A percentile compares a stretch with the other conserved stretches of the same genome.
Evolutionary conservation across 1,140 invertebrate species (phyloP).

Genomic region (Subanguina moxae): DNA sequence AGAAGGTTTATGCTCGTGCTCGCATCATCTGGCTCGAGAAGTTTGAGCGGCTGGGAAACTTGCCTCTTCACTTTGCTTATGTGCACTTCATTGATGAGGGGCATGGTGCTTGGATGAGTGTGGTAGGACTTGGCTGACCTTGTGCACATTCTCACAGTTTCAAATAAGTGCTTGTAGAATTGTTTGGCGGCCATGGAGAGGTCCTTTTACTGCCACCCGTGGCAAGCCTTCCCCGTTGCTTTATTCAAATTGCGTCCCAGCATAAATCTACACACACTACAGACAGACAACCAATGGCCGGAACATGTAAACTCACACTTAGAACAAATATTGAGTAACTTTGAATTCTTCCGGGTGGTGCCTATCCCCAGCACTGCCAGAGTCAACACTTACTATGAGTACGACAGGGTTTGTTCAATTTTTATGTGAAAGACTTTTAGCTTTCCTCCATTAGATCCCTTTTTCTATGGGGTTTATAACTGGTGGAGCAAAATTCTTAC

Average conservation of each 20-base stretch:
- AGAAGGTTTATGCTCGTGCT: constrained; percentile 23
- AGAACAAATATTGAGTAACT: constrained; percentile 18
- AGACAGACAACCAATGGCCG: constrained; percentile 3
- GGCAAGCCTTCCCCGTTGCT: constrained; percentile 32
- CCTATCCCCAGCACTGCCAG: constrained; percentile 10
- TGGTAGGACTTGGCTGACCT: not conserved
- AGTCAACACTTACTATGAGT: constrained; percentile 26
- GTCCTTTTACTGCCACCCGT: constrained; percentile 24
- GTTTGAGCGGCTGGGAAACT: not conserved
- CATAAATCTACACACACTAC: not conserved
- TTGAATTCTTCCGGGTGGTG: constrained; percentile 11
- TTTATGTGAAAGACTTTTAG: too few relatives aligned
- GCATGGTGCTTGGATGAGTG: constrained; percentile 19
- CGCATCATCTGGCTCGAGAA: constrained; percentile 3
- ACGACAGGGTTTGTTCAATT: constrained; percentile 18
- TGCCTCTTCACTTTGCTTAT: constrained; percentile 8
- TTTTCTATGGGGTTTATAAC: too few relatives aligned
- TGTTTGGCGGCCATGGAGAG: constrained; percentile 27
- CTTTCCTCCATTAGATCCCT: too few relatives aligned
- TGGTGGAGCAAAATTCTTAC: too few relatives aligned
- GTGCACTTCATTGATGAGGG: constrained; percentile 33
- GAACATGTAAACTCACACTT: constrained; percentile 9
- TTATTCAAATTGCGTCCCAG: constrained; percentile 18
- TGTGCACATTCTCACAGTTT: not conserved
- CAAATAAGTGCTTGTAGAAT: constrained; percentile 3